Evolutionary conservation across 2,888 invertebrate species (phyloP).

Genomic region (Drosophila crucigera): DNA sequence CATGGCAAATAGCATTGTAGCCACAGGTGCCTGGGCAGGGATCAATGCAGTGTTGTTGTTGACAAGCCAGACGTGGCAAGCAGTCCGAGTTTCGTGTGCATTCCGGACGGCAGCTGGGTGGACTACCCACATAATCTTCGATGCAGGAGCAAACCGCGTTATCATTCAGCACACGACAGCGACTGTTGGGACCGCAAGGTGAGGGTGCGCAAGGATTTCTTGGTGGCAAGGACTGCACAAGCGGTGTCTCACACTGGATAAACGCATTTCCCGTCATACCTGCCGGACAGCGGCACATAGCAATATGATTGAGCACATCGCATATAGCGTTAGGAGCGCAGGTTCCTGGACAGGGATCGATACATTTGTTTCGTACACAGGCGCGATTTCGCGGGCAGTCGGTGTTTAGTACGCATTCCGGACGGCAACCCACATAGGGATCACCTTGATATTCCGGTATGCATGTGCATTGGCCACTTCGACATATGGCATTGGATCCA

Average conservation of each 20-base stretch:
- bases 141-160: slow-evolving; percentile 92
- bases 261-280: slow-evolving; percentile 92
- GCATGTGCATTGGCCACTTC: slow-evolving; percentile 89
- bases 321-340: slow-evolving; percentile 92
- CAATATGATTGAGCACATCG: slow-evolving; percentile 91
- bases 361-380: slow-evolving; percentile 90
- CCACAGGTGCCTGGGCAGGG: slow-evolving; percentile 93
- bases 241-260: slow-evolving; percentile 86
- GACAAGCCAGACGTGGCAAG: slow-evolving; percentile 90
- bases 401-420: slow-evolving; percentile 91
- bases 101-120: slow-evolving; percentile 92
- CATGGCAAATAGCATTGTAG: slow-evolving; percentile 89
- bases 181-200: slow-evolving; percentile 92
- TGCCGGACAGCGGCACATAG: slow-evolving; percentile 90
- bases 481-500: slow-evolving; percentile 90
- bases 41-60: slow-evolving; percentile 92
- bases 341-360: slow-evolving; percentile 91
- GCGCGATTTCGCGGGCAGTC: slow-evolving; percentile 90
- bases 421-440: slow-evolving; percentile 91
- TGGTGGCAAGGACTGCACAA: slow-evolving; percentile 58
- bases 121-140: slow-evolving; percentile 90
- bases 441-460: slow-evolving; percentile 90
- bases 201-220: slow-evolving; percentile 89
- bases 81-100: slow-evolving; percentile 93
- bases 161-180: slow-evolving; percentile 86